phyloP scores from a whole-genome alignment of 2,797 vertebrate species.

The Centropyge bicolor region DNA sequence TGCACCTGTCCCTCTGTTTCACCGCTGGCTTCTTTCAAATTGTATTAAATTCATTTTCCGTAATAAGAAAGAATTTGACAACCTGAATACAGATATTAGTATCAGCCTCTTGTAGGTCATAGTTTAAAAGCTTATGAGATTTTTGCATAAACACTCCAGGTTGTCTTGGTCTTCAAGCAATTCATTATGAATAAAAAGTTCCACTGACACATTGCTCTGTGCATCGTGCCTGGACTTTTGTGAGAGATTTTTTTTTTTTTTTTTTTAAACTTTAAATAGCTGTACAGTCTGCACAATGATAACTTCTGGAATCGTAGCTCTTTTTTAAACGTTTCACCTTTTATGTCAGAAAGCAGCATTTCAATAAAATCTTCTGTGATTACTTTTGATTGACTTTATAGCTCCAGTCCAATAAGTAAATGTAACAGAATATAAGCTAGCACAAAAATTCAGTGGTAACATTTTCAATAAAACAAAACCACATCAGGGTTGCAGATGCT shows the following conservation, averaged over 20 bases:
- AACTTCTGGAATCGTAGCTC: background rate
- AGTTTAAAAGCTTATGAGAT: constrained; percentile 28
- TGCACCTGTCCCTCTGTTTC: constrained; percentile 55
- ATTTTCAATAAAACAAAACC: constrained; percentile 10
- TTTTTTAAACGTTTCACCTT: too few relatives aligned
- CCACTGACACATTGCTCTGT: background rate
- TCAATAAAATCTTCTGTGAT: background rate
- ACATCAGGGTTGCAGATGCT: background rate
- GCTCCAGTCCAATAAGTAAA: background rate
- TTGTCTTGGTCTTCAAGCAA: background rate
- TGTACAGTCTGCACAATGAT: constrained; percentile 16
- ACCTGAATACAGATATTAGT: constrained; percentile 23
- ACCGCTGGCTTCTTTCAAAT: constrained; percentile 31
- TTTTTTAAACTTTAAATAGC: constrained; percentile 2
- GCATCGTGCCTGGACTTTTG: constrained; percentile 28
- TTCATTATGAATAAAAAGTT: constrained; percentile 24
- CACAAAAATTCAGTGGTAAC: background rate
- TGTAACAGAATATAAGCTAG: background rate
- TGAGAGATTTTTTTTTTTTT: constrained; percentile 13
- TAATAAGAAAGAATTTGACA: constrained; percentile 19
- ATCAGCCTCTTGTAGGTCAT: constrained; percentile 10
- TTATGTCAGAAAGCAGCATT: background rate
- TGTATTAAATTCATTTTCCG: constrained; percentile 10
- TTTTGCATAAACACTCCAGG: constrained; percentile 17
- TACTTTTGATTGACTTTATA: background rate